Conservation (phyloP, 2,797 vertebrate species). For the Dromococcyx pavoninus region DNA sequence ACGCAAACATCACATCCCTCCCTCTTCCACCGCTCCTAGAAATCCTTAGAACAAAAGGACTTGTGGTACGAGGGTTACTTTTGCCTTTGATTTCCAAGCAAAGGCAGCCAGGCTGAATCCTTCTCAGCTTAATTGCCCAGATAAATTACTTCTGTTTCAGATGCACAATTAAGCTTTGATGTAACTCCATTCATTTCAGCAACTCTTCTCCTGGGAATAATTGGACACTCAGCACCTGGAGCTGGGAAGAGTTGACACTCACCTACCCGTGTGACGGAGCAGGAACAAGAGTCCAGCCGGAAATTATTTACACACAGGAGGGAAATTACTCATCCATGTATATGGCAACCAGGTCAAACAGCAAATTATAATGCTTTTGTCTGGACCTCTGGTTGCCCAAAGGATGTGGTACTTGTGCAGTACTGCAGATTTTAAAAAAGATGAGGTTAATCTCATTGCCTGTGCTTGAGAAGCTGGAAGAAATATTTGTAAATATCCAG, state of each 20-base stretch:
- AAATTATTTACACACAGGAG: not conserved
- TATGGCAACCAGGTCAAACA: not conserved
- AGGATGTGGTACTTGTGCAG: rapidly evolving
- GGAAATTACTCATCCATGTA: conserved; percentile 2
- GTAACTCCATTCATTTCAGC: not conserved
- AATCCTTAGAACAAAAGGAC: not conserved
- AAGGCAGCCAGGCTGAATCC: not conserved
- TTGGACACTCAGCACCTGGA: rapidly evolving
- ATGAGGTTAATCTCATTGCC: rapidly evolving
- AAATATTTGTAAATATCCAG: too few species aligned
- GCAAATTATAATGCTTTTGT: not conserved
- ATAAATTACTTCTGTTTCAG: not conserved
- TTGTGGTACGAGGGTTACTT: not conserved
- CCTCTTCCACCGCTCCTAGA: not conserved
- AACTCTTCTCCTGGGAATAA: not conserved
- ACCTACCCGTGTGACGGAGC: not conserved
- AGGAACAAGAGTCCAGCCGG: not conserved
- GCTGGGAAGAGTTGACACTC: not conserved
- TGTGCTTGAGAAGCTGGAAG: not conserved
- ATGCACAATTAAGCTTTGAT: not conserved
- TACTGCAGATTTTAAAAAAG: too few species aligned
- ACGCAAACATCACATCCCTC: not conserved
- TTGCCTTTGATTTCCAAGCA: not conserved
- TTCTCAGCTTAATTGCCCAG: not conserved
- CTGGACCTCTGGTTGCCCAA: not conserved